Conservation (phyloP, 2,797 vertebrate species). For the Tapirus indicus region DNA sequence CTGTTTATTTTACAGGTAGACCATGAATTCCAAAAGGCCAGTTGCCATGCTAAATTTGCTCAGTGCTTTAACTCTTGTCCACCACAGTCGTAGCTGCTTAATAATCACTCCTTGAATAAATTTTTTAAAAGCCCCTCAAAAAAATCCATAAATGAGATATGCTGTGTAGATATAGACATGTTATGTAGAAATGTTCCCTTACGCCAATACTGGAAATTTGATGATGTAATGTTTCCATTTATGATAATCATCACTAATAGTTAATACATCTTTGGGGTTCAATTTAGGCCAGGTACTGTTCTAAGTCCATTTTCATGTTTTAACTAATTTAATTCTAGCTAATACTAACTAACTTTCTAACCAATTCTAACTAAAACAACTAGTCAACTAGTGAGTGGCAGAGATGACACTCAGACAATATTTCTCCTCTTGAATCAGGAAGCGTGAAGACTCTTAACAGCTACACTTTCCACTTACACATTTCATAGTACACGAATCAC, state of each 20-base stretch:
- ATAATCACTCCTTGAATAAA: neutral
- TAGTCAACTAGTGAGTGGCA: neutral
- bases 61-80: neutral
- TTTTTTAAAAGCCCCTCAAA: neutral
- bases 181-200: neutral
- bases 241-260: neutral
- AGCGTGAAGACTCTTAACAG: neutral
- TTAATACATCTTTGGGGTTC: neutral
- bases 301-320: neutral
- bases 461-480: neutral
- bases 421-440: neutral
- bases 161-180: neutral
- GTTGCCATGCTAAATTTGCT: neutral
- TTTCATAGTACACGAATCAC: neutral
- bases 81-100: neutral
- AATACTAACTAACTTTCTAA: neutral
- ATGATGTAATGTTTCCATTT: neutral
- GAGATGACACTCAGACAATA: neutral
- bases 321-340: neutral
- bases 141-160: neutral
- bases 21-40: neutral
- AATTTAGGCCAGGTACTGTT: neutral
- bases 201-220: neutral
- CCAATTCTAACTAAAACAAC: neutral
- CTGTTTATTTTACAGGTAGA: neutral